Base-by-base conservation (phyloP, 2,888 invertebrate species). In the Marasmarcha lunaedactyla region DNA sequence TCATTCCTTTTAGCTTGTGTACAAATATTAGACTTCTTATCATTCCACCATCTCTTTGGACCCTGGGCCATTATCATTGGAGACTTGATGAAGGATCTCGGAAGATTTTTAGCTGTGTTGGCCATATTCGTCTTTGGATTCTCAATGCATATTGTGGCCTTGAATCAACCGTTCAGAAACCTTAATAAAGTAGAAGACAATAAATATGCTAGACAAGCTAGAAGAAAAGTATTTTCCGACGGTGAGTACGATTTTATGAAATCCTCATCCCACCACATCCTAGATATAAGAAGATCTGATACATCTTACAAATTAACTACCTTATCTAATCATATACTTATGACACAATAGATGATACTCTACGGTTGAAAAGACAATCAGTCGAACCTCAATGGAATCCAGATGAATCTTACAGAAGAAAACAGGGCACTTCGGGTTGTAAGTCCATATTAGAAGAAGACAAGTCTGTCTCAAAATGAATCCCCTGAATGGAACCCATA, bases 11-110 rank as follows among this genome's bases (percentile, higher is more conserved):
- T 98, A 56, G 97, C 97, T 40, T 99, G 98, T 79, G 97, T 99
- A 37, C 97, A 98, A 81, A 95, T 98, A 59, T 85, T 98, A 61
- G 96, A 97, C 84, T 99, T 99, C 71, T 85, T 99, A 37, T 98
- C 98, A 14, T 99, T 99, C 70, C 99, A 99, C 74, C 97, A 99
- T 77, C 87, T 99, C 13, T 99, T 99, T 68, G 99, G 99, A 36
- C 99, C 99, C 0, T 99, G 99, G 99, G 98, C 98, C 25, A 99
- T 99, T 64, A 99, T 99, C 69, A 99, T 99, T 60, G 94, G 98
- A 14, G 94, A 95, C 71, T 85, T 95, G 41, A 91, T 95, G 89
- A 95, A 95, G 70, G 97, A 97, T 72, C 85, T 97, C 52, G 94
- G 94, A n/a, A 87, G 97, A 63, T 99, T 99, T 74, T 87, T 99